phyloP scores from a whole-genome alignment of 2,797 vertebrate genomes.

The Monodelphis domestica region DNA sequence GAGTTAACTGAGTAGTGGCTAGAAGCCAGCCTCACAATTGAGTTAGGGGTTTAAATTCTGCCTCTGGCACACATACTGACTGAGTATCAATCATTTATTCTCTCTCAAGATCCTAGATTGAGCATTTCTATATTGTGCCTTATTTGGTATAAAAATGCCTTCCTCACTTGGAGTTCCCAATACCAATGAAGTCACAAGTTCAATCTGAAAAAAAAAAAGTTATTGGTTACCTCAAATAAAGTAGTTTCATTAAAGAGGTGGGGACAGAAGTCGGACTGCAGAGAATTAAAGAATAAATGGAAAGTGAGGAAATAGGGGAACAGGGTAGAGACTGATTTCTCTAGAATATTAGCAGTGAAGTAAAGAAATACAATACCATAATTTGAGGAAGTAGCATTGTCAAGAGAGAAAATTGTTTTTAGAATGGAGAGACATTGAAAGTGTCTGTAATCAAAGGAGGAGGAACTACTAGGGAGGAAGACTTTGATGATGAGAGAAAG shows the following conservation, averaged over 20 bases:
- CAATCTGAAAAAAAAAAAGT: not conserved
- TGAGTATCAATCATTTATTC: not conserved
- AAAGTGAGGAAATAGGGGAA: not conserved
- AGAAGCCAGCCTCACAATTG: not conserved
- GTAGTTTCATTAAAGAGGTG: not conserved
- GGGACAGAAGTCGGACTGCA: not conserved
- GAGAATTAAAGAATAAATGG: not conserved
- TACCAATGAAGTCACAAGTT: not conserved
- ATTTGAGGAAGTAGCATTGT: not conserved
- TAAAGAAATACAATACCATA: not conserved
- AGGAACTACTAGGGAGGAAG: not conserved
- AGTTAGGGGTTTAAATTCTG: not conserved
- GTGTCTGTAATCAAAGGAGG: not conserved
- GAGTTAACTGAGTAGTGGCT: not conserved
- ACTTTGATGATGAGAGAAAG: not conserved
- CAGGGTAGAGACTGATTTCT: not conserved
- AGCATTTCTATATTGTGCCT: not conserved
- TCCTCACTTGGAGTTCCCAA: not conserved
- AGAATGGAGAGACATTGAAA: not conserved
- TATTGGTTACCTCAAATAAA: not conserved
- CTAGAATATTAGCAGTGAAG: no score
- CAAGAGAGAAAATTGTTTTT: not conserved
- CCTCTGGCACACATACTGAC: not conserved
- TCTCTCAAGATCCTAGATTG: not conserved
- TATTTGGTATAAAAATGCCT: not conserved